Evolutionary conservation across 2,113 vertebrate species (phyloP).

Genomic region (Podocnemis expansa): DNA sequence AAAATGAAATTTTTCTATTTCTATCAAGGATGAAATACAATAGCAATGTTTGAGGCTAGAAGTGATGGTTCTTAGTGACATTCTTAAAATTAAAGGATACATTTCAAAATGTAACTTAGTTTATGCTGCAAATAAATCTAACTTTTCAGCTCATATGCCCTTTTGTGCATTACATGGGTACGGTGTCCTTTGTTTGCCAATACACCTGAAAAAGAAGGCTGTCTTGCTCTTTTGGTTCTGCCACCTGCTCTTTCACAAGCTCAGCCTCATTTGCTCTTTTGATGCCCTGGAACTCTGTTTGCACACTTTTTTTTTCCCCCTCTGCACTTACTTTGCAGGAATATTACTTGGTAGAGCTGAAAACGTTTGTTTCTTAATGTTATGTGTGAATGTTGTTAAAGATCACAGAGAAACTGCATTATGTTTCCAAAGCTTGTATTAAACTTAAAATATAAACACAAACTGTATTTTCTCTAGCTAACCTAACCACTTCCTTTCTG

Average conservation of each 20-base stretch:
- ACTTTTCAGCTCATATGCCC: background rate
- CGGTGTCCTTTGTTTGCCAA: background rate
- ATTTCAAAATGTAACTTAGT: background rate
- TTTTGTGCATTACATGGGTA: background rate
- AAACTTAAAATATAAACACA: background rate
- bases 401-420: background rate
- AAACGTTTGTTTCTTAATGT: background rate
- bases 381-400: background rate
- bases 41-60: too few relatives aligned
- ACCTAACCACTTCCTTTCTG: too few relatives aligned
- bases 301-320: background rate
- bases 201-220: too few relatives aligned
- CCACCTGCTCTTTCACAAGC: background rate
- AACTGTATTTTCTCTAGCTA: too few relatives aligned
- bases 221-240: too few relatives aligned
- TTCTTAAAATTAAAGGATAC: too few relatives aligned
- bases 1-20: too few relatives aligned
- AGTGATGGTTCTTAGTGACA: too few relatives aligned
- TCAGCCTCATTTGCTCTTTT: background rate
- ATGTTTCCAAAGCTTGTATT: background rate
- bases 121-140: background rate
- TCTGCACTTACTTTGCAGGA: background rate
- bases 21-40: too few relatives aligned
- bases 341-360: background rate
- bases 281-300: background rate